Evolutionary conservation across 2,888 invertebrate species (phyloP).

Genomic region (Netelia melanura): DNA sequence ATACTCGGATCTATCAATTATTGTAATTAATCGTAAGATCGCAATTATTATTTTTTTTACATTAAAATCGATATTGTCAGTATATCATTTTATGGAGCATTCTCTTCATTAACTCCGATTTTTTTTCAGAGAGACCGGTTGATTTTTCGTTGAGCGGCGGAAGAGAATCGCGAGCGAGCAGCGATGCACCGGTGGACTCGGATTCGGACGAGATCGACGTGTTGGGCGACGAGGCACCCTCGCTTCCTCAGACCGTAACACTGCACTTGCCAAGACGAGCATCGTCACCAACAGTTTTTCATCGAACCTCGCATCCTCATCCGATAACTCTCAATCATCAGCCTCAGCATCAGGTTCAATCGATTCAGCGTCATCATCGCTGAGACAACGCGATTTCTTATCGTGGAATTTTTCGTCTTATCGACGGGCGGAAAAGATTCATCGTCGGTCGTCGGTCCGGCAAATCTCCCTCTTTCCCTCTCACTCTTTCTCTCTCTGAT

Average conservation of each 20-base stretch:
- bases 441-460: neutral
- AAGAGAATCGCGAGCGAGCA: constrained; percentile 81
- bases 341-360: constrained; percentile 72
- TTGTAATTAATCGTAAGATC: neutral
- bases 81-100: too few relatives aligned
- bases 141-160: constrained; percentile 81
- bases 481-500: constrained; percentile 25
- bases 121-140: constrained; percentile 80
- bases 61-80: neutral
- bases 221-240: constrained; percentile 81
- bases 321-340: constrained; percentile 78
- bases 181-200: constrained; percentile 80
- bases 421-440: neutral
- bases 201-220: constrained; percentile 83
- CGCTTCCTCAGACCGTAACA: constrained; percentile 68
- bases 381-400: constrained; percentile 71
- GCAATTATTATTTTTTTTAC: neutral
- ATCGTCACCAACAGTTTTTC: constrained; percentile 76
- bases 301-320: constrained; percentile 78
- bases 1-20: neutral
- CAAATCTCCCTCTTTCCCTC: constrained; percentile 1
- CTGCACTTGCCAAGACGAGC: constrained; percentile 59
- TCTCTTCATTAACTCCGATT: neutral
- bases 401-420: neutral
- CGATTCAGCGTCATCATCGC: constrained; percentile 82